phyloP scores from a whole-genome alignment of 2,113 vertebrate genomes.

The Antechinus stuartii region DNA sequence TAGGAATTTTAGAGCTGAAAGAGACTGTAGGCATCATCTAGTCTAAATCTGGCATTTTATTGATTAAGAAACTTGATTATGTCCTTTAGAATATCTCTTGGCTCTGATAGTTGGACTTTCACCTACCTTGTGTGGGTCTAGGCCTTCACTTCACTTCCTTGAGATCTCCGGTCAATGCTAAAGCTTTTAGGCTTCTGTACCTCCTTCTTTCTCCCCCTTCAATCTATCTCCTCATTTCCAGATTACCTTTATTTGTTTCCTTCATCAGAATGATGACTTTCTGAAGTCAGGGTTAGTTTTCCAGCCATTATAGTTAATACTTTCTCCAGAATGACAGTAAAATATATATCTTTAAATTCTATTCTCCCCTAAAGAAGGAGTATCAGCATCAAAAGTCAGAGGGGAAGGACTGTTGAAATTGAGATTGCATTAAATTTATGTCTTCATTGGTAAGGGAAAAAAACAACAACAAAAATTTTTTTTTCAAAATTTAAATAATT shows the following conservation, averaged over 20 bases:
- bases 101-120: background rate
- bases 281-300: background rate
- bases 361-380: too few species aligned
- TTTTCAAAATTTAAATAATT: too few species aligned
- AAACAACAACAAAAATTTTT: too few species aligned
- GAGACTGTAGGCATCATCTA: too few species aligned
- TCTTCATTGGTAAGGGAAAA: too few species aligned
- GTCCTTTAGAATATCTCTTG: background rate
- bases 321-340: background rate
- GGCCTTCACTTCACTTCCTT: background rate
- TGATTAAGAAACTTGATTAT: background rate
- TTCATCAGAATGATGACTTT: background rate
- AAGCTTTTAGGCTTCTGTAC: background rate
- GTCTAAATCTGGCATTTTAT: too few species aligned
- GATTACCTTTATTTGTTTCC: background rate
- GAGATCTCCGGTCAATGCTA: background rate
- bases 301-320: background rate
- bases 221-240: background rate
- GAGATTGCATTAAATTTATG: too few species aligned
- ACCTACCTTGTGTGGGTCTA: background rate
- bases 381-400: too few species aligned
- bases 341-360: background rate
- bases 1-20: background rate
- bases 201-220: background rate
- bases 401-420: too few species aligned